phyloP scores from a whole-genome alignment of 2,797 vertebrate species.

The Acridotheres tristis region DNA sequence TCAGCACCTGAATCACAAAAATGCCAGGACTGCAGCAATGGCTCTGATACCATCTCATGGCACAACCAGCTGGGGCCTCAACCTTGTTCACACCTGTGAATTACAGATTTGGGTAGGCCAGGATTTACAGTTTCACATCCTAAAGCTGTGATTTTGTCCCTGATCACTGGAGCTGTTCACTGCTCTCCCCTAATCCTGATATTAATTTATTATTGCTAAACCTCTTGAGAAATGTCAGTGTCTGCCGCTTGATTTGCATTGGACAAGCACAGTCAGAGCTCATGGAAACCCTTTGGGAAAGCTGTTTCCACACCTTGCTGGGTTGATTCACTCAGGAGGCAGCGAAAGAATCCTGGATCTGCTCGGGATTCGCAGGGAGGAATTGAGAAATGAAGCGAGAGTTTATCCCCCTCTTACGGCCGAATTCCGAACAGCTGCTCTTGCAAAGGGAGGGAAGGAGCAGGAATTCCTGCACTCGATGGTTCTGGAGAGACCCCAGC shows the following conservation, averaged over 20 bases:
- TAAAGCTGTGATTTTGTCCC: neutral
- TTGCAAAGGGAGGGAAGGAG: neutral
- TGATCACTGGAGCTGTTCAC: neutral
- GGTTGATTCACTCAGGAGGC: neutral
- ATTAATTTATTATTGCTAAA: neutral
- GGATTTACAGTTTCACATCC: neutral
- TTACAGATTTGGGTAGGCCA: neutral
- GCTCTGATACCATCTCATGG: neutral
- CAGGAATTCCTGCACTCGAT: neutral
- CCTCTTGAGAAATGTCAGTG: neutral
- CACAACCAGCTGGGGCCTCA: neutral
- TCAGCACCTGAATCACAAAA: conserved; percentile 24
- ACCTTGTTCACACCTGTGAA: neutral
- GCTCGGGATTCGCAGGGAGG: neutral
- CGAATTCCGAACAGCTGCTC: neutral
- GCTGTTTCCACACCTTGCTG: neutral
- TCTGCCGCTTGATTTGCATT: neutral
- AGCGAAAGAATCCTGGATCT: neutral
- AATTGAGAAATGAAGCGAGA: neutral
- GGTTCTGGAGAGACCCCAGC: neutral
- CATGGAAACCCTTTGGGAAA: neutral
- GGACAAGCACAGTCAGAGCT: neutral
- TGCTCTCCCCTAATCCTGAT: neutral
- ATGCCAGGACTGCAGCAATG: neutral
- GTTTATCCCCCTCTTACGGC: conserved; percentile 66